These are phyloP conservation scores for Caenorhabditis sulstoni DNA, from an alignment of 2,888 invertebrate species.

Conservation along the genomic window DNA sequence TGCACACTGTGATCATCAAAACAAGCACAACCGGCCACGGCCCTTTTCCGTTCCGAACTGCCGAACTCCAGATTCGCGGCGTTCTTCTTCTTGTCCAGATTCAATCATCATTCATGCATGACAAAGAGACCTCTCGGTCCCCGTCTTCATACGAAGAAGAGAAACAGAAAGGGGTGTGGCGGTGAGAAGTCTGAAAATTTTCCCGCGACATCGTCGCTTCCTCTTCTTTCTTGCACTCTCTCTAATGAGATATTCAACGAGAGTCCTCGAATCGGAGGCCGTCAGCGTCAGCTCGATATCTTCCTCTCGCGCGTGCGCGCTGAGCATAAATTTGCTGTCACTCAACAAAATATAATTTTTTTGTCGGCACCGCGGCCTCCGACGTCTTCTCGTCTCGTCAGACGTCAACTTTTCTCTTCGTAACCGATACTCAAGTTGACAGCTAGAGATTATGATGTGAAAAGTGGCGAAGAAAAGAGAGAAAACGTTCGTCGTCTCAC, in stretches of 20 bases:
- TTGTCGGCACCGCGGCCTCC: neutral
- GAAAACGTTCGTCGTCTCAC: neutral
- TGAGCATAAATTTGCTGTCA: slow-evolving; percentile 45
- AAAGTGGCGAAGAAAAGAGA: neutral
- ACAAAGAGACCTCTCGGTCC: neutral
- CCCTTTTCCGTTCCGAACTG: too few species aligned
- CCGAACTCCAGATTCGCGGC: neutral
- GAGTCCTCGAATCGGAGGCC: slow-evolving; percentile 47
- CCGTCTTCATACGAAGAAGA: neutral
- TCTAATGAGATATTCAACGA: slow-evolving; percentile 59
- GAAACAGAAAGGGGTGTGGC: slow-evolving; percentile 2
- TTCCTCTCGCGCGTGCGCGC: slow-evolving; percentile 19
- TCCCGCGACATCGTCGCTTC: slow-evolving; percentile 1
- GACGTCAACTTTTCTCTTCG: slow-evolving; percentile 16
- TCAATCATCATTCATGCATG: neutral
- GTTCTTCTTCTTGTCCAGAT: slow-evolving; percentile 1
- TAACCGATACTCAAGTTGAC: slow-evolving; percentile 39
- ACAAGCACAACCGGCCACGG: too few species aligned
- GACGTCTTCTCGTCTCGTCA: slow-evolving; percentile 20
- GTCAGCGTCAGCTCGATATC: slow-evolving; percentile 36
- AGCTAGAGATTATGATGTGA: slow-evolving; percentile 12
- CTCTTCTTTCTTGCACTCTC: slow-evolving; percentile 35
- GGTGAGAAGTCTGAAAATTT: slow-evolving; percentile 24
- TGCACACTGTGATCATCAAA: too few species aligned
- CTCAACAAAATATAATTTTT: slow-evolving; percentile 53